Evolutionary conservation across 2,888 invertebrate species (phyloP), one percentile per base, ranked within the genome.

Genomic region (Zonitis immaculata): DNA sequence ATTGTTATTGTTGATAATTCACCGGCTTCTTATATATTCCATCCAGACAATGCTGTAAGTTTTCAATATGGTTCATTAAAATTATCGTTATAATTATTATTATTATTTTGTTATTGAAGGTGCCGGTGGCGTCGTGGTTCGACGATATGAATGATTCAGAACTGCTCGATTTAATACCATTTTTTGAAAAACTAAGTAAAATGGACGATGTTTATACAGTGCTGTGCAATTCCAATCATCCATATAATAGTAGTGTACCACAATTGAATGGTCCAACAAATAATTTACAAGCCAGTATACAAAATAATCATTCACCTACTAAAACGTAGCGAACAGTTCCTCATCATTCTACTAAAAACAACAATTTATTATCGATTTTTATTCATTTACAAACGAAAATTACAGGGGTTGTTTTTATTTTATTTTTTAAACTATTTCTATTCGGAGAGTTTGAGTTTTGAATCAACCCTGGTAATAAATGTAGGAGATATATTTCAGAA

Each of bases 1-100:
- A 95, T 97, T 71, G 89, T 99, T 71, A 99, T 99, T 72, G 93
- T 99, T 66, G 99, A 99, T 83, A 99, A 99, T 81, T 99, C 98
- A 71, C 99, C 99, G 70, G 97, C 97, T 72, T 96, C 96, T 64
- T 99, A 99, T 79, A 95, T 98, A 82, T 99, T 99, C 89, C 99
- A 99, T 86, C 98, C 98, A 73, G 96, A 98, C 77, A 99, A 99
- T 82, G 98, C 98, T 78, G 97, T 99, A 78, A 88, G 91, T 86
- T 58, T 7, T 32, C 44, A 30, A 20, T 47, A n/a, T n/a, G n/a
- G n/a, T 12, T 25, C 3, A 28, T 14, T 44, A 20, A 18, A 14
- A 16, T 42, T 48, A 4, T 22, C 22, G 22, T 22, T 35, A 35
- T 18, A 35, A 18, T 16, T 8, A 16, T 18, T 35, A 14, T 47